Percentiles rank a stretch among this genome's conserved stretches.
Conservation (phyloP, 2,888 invertebrate species). For the Matsumyia berberina region DNA sequence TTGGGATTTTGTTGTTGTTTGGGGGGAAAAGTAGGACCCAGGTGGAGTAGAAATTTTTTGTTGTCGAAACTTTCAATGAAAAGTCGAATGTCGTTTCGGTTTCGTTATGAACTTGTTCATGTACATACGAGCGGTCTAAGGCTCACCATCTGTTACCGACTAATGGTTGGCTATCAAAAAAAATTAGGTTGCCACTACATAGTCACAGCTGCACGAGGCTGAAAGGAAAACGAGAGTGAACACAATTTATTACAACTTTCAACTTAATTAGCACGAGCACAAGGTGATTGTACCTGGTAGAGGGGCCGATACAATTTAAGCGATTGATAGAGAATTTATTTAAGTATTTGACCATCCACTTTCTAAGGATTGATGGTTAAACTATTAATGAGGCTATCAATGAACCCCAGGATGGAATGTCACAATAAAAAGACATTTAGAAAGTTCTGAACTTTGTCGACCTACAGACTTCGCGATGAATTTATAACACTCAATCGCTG, state of each 20-base stretch:
- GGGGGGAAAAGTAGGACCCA: slow-evolving; percentile 31
- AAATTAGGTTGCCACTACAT: neutral
- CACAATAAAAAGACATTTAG: no score
- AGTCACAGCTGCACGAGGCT: slow-evolving; percentile 2
- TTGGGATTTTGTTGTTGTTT: slow-evolving; percentile 4
- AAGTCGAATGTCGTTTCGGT: slow-evolving; percentile 38
- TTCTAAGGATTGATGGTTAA: no score
- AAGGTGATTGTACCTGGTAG: slow-evolving; percentile 8
- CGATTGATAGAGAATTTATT: neutral
- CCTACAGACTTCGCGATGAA: no score
- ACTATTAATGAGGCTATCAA: no score
- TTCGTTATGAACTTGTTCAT: slow-evolving; percentile 55
- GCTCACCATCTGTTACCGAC: slow-evolving; percentile 14
- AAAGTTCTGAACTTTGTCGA: no score
- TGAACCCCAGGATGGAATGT: no score
- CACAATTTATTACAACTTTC: slow-evolving; percentile 33
- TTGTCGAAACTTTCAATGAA: slow-evolving; percentile 59
- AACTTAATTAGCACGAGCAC: slow-evolving; percentile 26
- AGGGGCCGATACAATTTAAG: neutral
- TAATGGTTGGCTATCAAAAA: slow-evolving; percentile 13
- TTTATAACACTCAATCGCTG: no score
- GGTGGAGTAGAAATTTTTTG: slow-evolving; percentile 44
- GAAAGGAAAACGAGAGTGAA: slow-evolving; percentile 55
- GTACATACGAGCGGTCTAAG: no score
- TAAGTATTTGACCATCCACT: no score